Evolutionary conservation across 2,888 invertebrate species (phyloP), one percentile per base, ranked within the genome.

Genomic region (Macrophya alboannulata): DNA sequence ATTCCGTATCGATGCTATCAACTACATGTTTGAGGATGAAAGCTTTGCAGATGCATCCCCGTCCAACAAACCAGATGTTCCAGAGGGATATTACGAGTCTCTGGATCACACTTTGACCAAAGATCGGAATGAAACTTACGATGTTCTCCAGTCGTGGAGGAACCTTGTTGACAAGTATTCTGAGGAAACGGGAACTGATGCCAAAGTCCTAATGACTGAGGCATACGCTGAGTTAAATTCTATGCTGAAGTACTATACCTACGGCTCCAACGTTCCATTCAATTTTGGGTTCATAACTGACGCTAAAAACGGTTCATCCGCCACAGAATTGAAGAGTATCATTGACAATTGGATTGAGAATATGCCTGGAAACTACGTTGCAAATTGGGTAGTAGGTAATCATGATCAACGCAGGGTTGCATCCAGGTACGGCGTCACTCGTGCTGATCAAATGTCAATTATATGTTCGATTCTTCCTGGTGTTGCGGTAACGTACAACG

Each of bases 341-440:
- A 94, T 96, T 4, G 94, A 95, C 59, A 93, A 93, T 1, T 96
- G 96, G 96, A 90, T 96, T 90, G 93, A 93, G 0, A 94, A 94
- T 25, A 94, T 96, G 94, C 96, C 96, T 0, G 87, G 89, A 40
- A 94, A 94, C 17, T 74, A 72, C 21, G 91, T 92, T 84, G 94
- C 96, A 0, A 96, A 96, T 89, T 96, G 96, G 96, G 96, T 96
- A 92, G 96, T 96, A 89, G 95, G 95, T 85, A 95, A 96, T 84
- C 94, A 96, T 71, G 95, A 95, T 85, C 94, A 94, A 25, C 90
- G 91, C 51, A 92, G 95, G 12, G 92, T 93, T 0, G 93, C 94
- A 0, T 88, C 92, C 1, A 93, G 95, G 86, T 94, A 94, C 86
- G 95, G 95, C 0, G 89, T 89, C 4, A 92, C 94, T 55, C 92